Conservation (phyloP, 2,888 invertebrate genomes). For the Catocala sponsa region DNA sequence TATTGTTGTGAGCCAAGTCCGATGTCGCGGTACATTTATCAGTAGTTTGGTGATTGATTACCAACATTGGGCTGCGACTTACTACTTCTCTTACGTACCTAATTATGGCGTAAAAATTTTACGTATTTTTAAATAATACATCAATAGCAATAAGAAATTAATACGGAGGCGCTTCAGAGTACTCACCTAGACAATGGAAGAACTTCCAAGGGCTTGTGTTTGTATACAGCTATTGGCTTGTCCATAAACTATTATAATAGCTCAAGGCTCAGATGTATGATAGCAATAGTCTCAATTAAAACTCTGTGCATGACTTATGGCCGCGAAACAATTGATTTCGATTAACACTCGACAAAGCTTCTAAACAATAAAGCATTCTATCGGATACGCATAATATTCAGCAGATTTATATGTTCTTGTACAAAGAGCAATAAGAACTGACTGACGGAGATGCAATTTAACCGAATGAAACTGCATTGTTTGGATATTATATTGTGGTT, state of each 20-base stretch:
- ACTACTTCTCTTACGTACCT: no score
- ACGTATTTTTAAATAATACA: no score
- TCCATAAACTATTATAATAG: constrained; percentile 61
- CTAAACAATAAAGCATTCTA: constrained; percentile 77
- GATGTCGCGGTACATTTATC: constrained; percentile 9
- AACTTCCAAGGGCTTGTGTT: constrained; percentile 1
- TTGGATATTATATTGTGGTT: constrained; percentile 22
- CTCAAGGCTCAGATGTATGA: constrained; percentile 68
- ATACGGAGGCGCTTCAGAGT: no score
- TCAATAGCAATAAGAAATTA: no score
- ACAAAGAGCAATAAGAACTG: constrained; percentile 46
- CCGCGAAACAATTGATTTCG: constrained; percentile 83
- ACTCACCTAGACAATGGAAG: neutral
- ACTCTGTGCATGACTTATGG: constrained; percentile 77
- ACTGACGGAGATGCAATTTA: constrained; percentile 27
- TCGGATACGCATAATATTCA: constrained; percentile 46
- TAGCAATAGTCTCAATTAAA: constrained; percentile 82
- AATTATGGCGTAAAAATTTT: no score
- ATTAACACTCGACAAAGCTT: constrained; percentile 81
- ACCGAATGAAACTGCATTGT: constrained; percentile 18
- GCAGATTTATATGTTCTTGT: constrained; percentile 47
- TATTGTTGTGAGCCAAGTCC: constrained; percentile 3
- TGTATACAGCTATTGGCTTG: constrained; percentile 38
- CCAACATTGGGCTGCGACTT: neutral
- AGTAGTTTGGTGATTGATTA: constrained; percentile 6